Evolutionary conservation across 2,888 invertebrate genomes (phyloP), one percentile per base, ranked within the genome.

Genomic region (Sphaerophoria taeniata): DNA sequence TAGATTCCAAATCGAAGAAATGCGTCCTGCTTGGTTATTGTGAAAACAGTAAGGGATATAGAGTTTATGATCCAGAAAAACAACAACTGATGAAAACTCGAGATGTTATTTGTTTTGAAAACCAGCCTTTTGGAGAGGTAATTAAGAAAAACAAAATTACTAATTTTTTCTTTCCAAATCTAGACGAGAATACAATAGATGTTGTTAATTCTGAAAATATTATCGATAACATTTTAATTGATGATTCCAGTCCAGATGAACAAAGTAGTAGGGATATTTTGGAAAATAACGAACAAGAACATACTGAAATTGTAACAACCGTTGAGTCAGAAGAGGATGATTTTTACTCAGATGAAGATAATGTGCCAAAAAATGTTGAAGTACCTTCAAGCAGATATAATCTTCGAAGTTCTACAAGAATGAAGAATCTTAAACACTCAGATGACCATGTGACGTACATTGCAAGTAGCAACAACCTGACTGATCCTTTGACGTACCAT

Each of bases 101-200:
- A n/a, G 49, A 14, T 4, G 16, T 49, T 14, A 14, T 49, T 49
- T 49, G 49, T 14, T 14, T 49, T 12, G 49, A 49, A 14, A 49
- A 49, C 16, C n/a, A n/a, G n/a, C 49, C 14, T n/a, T 49, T 14
- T 49, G 49, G 45, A 45, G 12, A 45, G 45, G 45, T 45, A 45
- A 12, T 3, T 45, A n/a, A 49, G 6, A 49, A n/a, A 49, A 49
- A 49, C n/a, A 49, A 49, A 6, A 16, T 49, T 3, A 6, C 49
- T 49, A 49, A 49, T 49, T n/a, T 49, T 49, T 49, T 49, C 16
- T 49, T n/a, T 49, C 16, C 49, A 14, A n/a, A 6, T n/a, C n/a
- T 49, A 49, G 4, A n/a, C n/a, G n/a, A n/a, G n/a, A n/a, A n/a
- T n/a, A n/a, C n/a, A n/a, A n/a, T n/a, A n/a, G n/a, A n/a, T n/a